Conservation (phyloP, 2,797 vertebrate species). For the Rhynchotus rufescens region DNA sequence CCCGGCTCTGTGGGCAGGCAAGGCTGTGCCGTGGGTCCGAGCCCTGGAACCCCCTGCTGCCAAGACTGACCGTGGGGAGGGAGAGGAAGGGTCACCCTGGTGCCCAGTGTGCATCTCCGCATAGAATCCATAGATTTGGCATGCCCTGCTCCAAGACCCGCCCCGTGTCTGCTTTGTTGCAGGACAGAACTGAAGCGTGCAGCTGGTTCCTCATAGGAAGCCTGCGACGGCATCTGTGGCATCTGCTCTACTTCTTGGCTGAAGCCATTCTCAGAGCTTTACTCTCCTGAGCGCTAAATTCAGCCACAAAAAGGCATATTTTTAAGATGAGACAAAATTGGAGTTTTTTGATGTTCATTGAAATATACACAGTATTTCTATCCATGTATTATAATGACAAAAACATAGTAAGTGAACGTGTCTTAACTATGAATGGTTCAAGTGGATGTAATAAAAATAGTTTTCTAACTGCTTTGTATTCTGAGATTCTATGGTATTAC, state of each 20-base stretch:
- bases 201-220: slow-evolving; percentile 20
- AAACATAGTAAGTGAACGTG: slow-evolving; percentile 83
- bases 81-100: slow-evolving; percentile 47
- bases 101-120: slow-evolving; percentile 50
- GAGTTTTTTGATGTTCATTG: slow-evolving; percentile 76
- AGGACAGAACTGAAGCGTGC: slow-evolving; percentile 46
- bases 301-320: slow-evolving; percentile 79
- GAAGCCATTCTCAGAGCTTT: slow-evolving; percentile 63
- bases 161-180: slow-evolving; percentile 36
- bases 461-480: slow-evolving; percentile 85
- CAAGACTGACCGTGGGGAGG: slow-evolving; percentile 10
- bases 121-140: slow-evolving; percentile 33
- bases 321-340: slow-evolving; percentile 73
- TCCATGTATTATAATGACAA: slow-evolving; percentile 82
- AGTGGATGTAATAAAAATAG: slow-evolving; percentile 83
- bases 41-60: slow-evolving; percentile 47
- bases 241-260: slow-evolving; percentile 61
- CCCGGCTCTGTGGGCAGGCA: slow-evolving; percentile 30
- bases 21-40: slow-evolving; percentile 21
- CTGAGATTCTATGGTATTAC: slow-evolving; percentile 77
- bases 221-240: slow-evolving; percentile 29
- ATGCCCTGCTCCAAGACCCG: slow-evolving; percentile 35
- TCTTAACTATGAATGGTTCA: slow-evolving; percentile 82
- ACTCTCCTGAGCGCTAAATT: slow-evolving; percentile 74
- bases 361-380: slow-evolving; percentile 81